Evolutionary conservation across 2,113 vertebrate genomes (phyloP), one percentile per base, ranked within the genome.

Genomic region (Ibidorhyncha struthersii): DNA sequence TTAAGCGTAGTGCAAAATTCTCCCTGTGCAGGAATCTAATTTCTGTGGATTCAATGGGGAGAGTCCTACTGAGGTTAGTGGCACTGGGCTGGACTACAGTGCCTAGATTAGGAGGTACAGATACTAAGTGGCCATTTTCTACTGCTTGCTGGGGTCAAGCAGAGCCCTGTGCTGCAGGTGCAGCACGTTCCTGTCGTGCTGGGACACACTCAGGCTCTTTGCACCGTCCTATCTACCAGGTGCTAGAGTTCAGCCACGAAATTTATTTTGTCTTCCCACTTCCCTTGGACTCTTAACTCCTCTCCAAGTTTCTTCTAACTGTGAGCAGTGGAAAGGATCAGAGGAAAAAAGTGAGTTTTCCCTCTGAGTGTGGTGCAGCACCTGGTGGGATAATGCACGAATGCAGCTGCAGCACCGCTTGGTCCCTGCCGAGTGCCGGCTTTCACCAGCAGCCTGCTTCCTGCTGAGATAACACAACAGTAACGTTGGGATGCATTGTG

Each of bases 361-460:
- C 25, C n/a, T 18, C 19, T 0, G 5, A 17, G 56, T 56, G 45
- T 0, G 7, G 23, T 9, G 55, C 65, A 47, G 49, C 52, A 18
- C 32, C n/a, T 52, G 76, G 62, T 19, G 45, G 72, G 77, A 63
- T 29, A 58, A 61, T 3, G 47, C 26, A 2, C 10, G 18, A 49
- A 76, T 3, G 58, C 87, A 47, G 74, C 92, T 88, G 94, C 27
- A 6, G 74, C 89, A 23, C 52, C 1, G 8, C 70, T 32, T 47
- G 80, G 53, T 16, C 53, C 59, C 49, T 8, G 55, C 59, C 1
- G 36, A 27, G 43, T 5, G 23, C 41, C 2, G 2, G 41, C 66
- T 92, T 62, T 63, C 50, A 40, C n/a, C 53, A 29, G 55, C 81
- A 65, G 77, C 66, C 77, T 29, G 25, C 71, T n/a, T 43, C 82